Conservation (phyloP, 2,888 invertebrate genomes). For the Acholoe squamosa region DNA sequence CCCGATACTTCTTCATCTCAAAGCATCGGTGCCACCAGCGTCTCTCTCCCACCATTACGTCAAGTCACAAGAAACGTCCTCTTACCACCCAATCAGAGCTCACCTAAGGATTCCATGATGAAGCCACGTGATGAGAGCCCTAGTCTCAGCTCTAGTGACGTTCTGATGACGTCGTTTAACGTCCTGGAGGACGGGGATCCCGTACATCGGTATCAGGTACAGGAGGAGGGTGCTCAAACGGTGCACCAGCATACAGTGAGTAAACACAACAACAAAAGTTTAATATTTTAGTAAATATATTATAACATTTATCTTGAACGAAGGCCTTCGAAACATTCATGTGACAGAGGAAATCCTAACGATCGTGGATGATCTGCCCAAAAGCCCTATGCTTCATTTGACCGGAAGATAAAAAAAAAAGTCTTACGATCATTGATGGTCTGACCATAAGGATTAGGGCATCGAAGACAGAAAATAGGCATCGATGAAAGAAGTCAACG, state of each 20-base stretch:
- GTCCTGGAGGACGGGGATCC: conserved; percentile 54
- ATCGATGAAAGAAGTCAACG: too few relatives aligned
- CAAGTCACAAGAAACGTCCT: background rate
- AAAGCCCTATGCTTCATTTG: too few relatives aligned
- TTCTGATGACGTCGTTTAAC: conserved; percentile 45
- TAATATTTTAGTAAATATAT: too few relatives aligned
- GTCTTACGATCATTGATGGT: too few relatives aligned
- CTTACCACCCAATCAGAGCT: background rate
- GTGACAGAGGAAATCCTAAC: too few relatives aligned
- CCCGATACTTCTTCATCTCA: background rate
- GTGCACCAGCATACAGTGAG: conserved; percentile 15
- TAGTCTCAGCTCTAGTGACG: conserved; percentile 37
- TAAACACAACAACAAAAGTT: background rate
- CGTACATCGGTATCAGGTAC: background rate
- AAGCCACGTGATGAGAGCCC: background rate
- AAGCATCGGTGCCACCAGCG: background rate
- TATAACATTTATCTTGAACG: too few relatives aligned
- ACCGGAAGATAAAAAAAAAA: too few relatives aligned
- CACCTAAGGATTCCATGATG: background rate
- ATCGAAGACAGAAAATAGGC: too few relatives aligned
- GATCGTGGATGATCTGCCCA: too few relatives aligned
- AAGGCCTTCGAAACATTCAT: too few relatives aligned
- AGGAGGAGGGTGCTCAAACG: background rate
- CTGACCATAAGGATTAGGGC: too few relatives aligned
- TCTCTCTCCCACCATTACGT: background rate